These are phyloP conservation scores for Albula glossodonta DNA, from an alignment of 2,113 vertebrate genomes.

Conservation along the genomic window DNA sequence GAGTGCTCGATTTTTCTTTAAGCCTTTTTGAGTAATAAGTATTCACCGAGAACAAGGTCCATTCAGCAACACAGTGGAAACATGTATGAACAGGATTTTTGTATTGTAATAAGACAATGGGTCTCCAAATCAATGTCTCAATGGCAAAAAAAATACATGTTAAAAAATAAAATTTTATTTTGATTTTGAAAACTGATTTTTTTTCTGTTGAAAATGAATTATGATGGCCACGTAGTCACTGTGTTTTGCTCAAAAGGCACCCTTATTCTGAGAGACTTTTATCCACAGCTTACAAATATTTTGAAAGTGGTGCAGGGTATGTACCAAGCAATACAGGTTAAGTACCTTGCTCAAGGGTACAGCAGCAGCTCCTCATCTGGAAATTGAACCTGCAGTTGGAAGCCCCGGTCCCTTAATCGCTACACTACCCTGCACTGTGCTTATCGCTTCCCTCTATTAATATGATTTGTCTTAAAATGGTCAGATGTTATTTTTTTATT, in stretches of 20 bases:
- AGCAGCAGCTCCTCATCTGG: no score
- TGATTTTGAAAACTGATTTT: no score
- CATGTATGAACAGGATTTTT: neutral
- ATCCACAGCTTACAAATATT: no score
- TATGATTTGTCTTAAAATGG: neutral
- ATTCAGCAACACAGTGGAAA: neutral
- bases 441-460: neutral
- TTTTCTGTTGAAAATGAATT: no score
- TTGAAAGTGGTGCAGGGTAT: no score
- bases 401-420: neutral
- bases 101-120: neutral
- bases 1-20: slow-evolving; percentile 31
- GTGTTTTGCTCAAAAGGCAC: no score
- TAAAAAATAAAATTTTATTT: no score
- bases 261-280: no score
- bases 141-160: no score
- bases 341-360: neutral
- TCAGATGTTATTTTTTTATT: neutral
- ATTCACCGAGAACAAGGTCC: slow-evolving; percentile 19
- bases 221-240: no score
- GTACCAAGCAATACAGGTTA: no score
- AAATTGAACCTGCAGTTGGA: neutral
- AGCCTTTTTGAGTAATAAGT: slow-evolving; percentile 28
- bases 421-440: neutral
- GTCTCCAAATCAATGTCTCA: no score